Conservation (phyloP, 2,797 vertebrate genomes). For the Sphaeramia orbicularis region DNA sequence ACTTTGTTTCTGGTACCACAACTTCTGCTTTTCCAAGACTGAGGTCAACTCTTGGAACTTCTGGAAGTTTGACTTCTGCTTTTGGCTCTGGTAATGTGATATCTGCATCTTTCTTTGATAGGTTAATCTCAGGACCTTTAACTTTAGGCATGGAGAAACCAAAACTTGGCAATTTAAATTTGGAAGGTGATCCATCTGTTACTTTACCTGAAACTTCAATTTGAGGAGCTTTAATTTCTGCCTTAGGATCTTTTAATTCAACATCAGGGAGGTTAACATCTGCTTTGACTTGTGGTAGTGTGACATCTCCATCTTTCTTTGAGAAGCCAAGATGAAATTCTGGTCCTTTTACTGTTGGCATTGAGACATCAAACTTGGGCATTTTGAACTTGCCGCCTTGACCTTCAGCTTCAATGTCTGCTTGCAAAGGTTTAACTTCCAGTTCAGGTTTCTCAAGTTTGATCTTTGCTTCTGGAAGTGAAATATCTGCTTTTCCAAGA, state of each 20-base stretch:
- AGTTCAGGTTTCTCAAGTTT: conserved; percentile 30
- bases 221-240: conserved; percentile 39
- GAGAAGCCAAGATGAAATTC: conserved; percentile 29
- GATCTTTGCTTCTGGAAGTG: conserved; percentile 28
- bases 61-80: neutral
- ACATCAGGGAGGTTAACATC: conserved; percentile 34
- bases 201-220: conserved; percentile 18
- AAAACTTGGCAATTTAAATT: conserved; percentile 62
- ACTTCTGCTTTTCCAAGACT: conserved; percentile 29
- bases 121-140: conserved; percentile 28
- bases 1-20: conserved; percentile 15
- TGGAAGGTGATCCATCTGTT: conserved; percentile 37
- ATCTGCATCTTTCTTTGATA: conserved; percentile 58
- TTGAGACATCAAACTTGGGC: accelerated
- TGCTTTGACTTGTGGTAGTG: conserved; percentile 23
- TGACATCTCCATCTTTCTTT: conserved; percentile 40
- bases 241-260: conserved; percentile 29
- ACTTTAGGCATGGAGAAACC: conserved; percentile 31
- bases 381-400: conserved; percentile 43
- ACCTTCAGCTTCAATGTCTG: conserved; percentile 27
- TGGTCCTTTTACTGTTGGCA: conserved; percentile 41
- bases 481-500: conserved; percentile 43
- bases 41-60: conserved; percentile 36
- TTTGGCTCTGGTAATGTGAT: conserved; percentile 50
- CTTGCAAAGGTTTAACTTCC: conserved; percentile 23